These are phyloP conservation scores for Psophia crepitans DNA, from an alignment of 2,113 vertebrate genomes.

Conservation along the genomic window DNA sequence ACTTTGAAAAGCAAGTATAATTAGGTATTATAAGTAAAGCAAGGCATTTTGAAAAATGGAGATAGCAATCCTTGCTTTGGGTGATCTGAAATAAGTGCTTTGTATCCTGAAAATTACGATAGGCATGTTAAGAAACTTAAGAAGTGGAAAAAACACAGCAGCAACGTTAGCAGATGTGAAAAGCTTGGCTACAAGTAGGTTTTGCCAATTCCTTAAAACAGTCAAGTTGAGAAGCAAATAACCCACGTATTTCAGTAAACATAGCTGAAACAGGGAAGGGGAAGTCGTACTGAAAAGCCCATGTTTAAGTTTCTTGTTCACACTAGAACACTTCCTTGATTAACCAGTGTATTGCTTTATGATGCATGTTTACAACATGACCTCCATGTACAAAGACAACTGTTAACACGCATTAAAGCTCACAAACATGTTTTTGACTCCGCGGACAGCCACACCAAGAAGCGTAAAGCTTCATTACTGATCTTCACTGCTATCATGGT, in stretches of 20 bases:
- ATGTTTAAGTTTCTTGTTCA: neutral
- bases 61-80: neutral
- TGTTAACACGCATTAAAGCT: neutral
- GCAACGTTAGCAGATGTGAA: neutral
- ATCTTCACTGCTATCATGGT: neutral
- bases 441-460: neutral
- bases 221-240: neutral
- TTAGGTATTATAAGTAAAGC: neutral
- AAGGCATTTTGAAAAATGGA: neutral
- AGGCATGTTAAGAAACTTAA: neutral
- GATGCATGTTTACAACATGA: neutral
- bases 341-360: neutral
- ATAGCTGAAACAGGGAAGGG: neutral
- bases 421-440: rapidly evolving
- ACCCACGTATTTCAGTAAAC: neutral
- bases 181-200: neutral
- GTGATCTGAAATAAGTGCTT: neutral
- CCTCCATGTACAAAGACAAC: rapidly evolving
- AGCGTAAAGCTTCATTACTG: neutral
- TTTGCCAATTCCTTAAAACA: neutral
- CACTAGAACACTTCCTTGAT: neutral
- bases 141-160: neutral
- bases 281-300: neutral
- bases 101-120: neutral
- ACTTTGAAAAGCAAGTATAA: neutral